Evolutionary conservation across 2,113 vertebrate genomes (phyloP).

Genomic region (Microcebus jonahi): DNA sequence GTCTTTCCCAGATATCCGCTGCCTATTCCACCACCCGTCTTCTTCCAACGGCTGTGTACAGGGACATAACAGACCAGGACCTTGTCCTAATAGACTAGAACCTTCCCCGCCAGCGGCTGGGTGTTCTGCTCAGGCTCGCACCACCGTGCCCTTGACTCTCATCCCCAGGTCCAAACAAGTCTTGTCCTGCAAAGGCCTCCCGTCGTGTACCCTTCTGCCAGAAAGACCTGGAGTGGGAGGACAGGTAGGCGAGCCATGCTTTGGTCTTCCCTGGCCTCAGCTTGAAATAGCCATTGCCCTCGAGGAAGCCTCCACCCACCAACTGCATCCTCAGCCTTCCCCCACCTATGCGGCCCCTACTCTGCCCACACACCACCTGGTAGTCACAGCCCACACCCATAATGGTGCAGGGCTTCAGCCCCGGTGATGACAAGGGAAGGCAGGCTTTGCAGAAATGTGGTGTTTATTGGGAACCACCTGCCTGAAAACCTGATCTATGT

Average conservation of each 20-base stretch:
- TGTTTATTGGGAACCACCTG: constrained; percentile 56
- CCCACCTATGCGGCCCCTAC: rapidly evolving
- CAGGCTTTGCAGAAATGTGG: constrained; percentile 6
- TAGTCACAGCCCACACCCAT: neutral
- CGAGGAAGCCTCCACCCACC: neutral
- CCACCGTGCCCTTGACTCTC: neutral
- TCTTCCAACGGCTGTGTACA: neutral
- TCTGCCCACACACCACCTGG: neutral
- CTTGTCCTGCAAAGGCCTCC: neutral
- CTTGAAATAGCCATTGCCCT: neutral
- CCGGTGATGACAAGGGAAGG: neutral
- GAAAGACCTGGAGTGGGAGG: neutral
- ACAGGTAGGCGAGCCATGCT: neutral
- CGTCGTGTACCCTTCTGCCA: neutral
- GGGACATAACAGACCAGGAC: no score
- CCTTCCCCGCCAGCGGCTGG: neutral
- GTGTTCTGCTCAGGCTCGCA: neutral
- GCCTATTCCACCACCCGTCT: neutral
- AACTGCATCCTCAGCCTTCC: neutral
- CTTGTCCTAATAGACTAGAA: no score
- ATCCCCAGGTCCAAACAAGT: neutral
- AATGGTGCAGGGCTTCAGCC: neutral
- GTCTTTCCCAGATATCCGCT: rapidly evolving
- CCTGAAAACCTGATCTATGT: neutral
- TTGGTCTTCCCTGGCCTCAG: neutral